A percentile compares a stretch with the other conserved stretches of the same genome.
Conservation (phyloP, 1,140 invertebrate species). For the Drosophila paulistorum region DNA sequence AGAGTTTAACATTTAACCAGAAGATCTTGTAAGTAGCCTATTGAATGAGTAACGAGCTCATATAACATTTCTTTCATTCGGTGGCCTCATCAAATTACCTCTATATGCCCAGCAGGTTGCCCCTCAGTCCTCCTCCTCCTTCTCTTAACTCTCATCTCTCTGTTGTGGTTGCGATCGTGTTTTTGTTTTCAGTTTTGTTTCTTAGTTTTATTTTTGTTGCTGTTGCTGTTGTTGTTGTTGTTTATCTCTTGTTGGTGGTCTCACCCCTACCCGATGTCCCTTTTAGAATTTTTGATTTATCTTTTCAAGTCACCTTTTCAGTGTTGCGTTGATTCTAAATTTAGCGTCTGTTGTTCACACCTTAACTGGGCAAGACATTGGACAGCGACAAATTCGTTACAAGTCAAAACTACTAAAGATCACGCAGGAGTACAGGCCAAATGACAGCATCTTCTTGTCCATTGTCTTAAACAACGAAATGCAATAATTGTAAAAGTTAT, state of each 20-base stretch:
- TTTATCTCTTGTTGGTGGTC: constrained; percentile 72
- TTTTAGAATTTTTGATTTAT: constrained; percentile 73
- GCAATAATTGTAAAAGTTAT: constrained; percentile 67
- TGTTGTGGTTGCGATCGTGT: constrained; percentile 14
- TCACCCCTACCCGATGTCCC: constrained; percentile 21
- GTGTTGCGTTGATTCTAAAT: constrained; percentile 49
- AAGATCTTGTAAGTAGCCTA: constrained; percentile 36
- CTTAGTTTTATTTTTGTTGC: constrained; percentile 18
- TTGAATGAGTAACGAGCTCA: constrained; percentile 67
- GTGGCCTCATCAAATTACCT: constrained; percentile 52
- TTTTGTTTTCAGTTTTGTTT: neutral
- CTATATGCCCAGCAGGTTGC: constrained; percentile 54
- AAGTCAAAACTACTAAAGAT: constrained; percentile 23
- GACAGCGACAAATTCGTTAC: constrained; percentile 76
- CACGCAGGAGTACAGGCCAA: neutral
- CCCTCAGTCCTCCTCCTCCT: neutral
- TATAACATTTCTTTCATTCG: constrained; percentile 11
- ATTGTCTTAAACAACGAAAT: constrained; percentile 67
- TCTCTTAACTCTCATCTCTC: neutral
- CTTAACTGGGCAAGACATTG: constrained; percentile 44
- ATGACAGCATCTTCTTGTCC: constrained; percentile 19
- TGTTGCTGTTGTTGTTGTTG: constrained; percentile 40
- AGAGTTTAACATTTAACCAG: constrained; percentile 27
- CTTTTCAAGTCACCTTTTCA: constrained; percentile 57
- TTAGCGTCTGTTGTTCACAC: constrained; percentile 67